Evolutionary conservation across 2,888 invertebrate species (phyloP).

Genomic region (Shargacucullia verbasci): DNA sequence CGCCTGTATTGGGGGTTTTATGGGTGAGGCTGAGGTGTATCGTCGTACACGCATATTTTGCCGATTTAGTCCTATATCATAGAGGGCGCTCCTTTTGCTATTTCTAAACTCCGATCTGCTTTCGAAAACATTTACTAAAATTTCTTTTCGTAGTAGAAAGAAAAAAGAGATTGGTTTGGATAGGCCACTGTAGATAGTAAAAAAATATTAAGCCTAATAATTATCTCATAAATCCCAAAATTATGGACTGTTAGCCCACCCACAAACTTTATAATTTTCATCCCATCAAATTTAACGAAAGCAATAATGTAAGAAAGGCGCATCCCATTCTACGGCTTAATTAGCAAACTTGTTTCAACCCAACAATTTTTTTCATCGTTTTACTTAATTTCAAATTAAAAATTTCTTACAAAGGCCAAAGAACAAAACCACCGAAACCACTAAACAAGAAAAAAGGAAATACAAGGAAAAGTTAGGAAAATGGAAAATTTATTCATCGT

Average conservation of each 20-base stretch:
- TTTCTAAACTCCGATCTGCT: too few species aligned
- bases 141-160: too few species aligned
- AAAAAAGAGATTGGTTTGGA: too few species aligned
- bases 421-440: constrained; percentile 57
- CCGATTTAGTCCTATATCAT: too few species aligned
- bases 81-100: too few species aligned
- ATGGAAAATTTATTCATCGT: constrained; percentile 76
- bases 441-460: constrained; percentile 56
- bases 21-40: too few species aligned
- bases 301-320: constrained; percentile 41
- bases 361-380: constrained; percentile 39
- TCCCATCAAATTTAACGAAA: constrained; percentile 42
- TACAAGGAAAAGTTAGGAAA: constrained; percentile 60
- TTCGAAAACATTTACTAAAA: too few species aligned
- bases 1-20: too few species aligned
- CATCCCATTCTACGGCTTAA: constrained; percentile 40
- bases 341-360: constrained; percentile 53
- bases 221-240: constrained; percentile 20
- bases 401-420: constrained; percentile 58
- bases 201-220: constrained; percentile 7
- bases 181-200: too few species aligned
- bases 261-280: constrained; percentile 37
- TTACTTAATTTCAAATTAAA: constrained; percentile 65
- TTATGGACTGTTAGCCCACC: constrained; percentile 28
- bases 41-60: too few species aligned